Evolutionary conservation across 2,888 invertebrate species (phyloP).

Genomic region (Tinea semifulvella): DNA sequence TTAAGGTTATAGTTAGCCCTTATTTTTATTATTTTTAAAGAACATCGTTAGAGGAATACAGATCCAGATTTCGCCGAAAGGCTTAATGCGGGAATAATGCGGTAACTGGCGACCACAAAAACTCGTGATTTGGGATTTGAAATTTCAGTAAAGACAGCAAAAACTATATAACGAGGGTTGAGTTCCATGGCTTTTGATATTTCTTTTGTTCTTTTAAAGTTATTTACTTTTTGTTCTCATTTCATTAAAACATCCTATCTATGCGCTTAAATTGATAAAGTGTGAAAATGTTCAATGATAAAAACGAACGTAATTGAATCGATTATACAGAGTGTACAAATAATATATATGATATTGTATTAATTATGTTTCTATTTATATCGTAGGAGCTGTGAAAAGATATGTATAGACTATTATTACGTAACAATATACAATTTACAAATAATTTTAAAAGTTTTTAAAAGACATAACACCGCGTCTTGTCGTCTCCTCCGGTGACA

Average conservation of each 20-base stretch:
- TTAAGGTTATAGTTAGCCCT: too few relatives aligned
- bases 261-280: slow-evolving; percentile 2
- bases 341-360: too few relatives aligned
- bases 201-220: not conserved
- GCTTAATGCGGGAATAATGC: slow-evolving; percentile 13
- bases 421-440: too few relatives aligned
- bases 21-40: not conserved
- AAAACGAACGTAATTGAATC: too few relatives aligned
- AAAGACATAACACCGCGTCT: too few relatives aligned
- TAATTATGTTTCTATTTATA: too few relatives aligned
- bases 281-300: not conserved
- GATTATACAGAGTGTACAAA: not conserved
- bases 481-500: too few relatives aligned
- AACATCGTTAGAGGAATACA: not conserved
- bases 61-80: slow-evolving; percentile 12
- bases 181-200: not conserved
- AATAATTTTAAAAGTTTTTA: too few relatives aligned
- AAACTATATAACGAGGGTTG: not conserved
- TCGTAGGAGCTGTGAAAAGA: too few relatives aligned
- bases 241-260: slow-evolving; percentile 6
- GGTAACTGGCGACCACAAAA: slow-evolving; percentile 13
- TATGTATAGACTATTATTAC: too few relatives aligned
- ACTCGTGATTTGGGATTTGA: slow-evolving; percentile 11
- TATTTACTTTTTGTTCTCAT: slow-evolving; percentile 1
- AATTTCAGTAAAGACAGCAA: not conserved